Evolutionary conservation across 2,113 vertebrate genomes (phyloP).

Genomic region (Pterocles orientalis): DNA sequence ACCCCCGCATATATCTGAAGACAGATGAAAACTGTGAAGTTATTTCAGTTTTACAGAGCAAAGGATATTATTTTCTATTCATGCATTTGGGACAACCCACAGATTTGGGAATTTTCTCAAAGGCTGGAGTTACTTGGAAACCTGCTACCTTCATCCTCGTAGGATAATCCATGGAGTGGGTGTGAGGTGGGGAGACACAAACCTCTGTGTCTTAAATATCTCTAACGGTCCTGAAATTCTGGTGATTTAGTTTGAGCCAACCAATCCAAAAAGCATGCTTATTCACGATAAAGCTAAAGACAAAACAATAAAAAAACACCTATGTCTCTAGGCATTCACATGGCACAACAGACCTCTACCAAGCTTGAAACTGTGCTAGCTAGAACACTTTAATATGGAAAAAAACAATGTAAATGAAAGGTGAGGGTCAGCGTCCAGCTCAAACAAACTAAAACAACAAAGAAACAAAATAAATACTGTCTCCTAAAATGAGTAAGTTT

Average conservation of each 20-base stretch:
- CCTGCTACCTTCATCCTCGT: background rate
- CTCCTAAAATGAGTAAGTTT: background rate
- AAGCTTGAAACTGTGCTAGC: background rate
- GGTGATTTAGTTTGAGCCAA: background rate
- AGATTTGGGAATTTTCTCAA: background rate
- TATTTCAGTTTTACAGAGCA: background rate
- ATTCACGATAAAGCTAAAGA: background rate
- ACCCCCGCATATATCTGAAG: background rate
- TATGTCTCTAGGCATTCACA: background rate
- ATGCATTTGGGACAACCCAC: background rate
- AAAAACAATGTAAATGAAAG: background rate
- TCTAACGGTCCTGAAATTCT: background rate
- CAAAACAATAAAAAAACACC: background rate
- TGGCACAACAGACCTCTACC: background rate
- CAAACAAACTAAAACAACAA: background rate
- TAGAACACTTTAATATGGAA: background rate
- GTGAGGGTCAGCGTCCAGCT: background rate
- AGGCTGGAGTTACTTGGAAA: background rate
- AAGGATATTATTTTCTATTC: background rate
- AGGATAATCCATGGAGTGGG: fast-evolving
- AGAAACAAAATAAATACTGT: background rate
- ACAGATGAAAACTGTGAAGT: background rate
- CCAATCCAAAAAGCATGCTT: background rate
- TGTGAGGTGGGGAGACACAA: background rate
- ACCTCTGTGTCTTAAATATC: background rate